phyloP scores from a whole-genome alignment of 2,797 vertebrate genomes.

The Glossophaga mutica region DNA sequence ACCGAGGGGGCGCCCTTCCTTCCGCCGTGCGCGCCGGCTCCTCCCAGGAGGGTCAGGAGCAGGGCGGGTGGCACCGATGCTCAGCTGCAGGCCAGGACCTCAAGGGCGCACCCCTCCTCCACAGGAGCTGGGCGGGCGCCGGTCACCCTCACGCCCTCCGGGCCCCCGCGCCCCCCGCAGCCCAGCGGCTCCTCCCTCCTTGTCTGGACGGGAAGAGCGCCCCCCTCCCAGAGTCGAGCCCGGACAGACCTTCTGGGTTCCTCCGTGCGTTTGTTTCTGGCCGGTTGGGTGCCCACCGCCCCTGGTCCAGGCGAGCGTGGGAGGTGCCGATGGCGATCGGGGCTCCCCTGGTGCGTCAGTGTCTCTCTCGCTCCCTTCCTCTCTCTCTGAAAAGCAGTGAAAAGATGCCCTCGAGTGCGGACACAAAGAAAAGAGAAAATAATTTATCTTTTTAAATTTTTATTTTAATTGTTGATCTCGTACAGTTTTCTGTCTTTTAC shows the following conservation, averaged over 20 bases:
- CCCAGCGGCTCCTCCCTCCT: not conserved
- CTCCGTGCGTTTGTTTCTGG: conserved; percentile 73
- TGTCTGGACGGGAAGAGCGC: conserved; percentile 61
- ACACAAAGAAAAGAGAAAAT: too few species aligned
- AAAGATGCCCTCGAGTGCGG: too few species aligned
- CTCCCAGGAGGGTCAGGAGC: not conserved
- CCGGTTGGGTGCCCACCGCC: too few species aligned
- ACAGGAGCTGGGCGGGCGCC: not conserved
- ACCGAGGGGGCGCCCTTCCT: not conserved
- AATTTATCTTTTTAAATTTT: too few species aligned
- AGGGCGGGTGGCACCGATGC: not conserved
- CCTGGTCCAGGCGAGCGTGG: too few species aligned
- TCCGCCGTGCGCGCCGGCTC: not conserved
- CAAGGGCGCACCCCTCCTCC: not conserved
- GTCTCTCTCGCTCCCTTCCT: too few species aligned
- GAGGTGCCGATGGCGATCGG: too few species aligned
- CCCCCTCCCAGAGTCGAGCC: conserved; percentile 54
- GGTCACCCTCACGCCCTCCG: not conserved
- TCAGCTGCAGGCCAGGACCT: not conserved
- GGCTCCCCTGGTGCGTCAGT: too few species aligned
- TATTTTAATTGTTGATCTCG: too few species aligned
- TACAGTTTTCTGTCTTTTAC: too few species aligned
- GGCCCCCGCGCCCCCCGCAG: not conserved
- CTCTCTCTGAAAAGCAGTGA: too few species aligned
- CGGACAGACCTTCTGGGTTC: conserved; percentile 70